Base-by-base conservation (phyloP, 1,140 invertebrate species). In the Metopolophium dirhodum region DNA sequence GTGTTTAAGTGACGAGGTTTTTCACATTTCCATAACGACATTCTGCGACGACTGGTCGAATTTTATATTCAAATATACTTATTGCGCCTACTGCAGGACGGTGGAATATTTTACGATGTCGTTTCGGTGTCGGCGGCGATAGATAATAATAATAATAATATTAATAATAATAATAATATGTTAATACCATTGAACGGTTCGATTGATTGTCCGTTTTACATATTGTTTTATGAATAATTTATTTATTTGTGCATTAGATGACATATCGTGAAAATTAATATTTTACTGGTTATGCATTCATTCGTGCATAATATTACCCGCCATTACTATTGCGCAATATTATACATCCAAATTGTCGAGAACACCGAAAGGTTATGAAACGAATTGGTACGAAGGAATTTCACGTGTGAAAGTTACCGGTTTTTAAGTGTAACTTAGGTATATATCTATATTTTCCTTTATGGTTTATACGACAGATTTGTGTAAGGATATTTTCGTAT, bases 231-330 rank as follows among this genome's bases (percentile, higher is more conserved):
- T 68, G 61, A 11, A 68, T 68, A 4, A 41, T 41, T 41, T 47
- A 47, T 77, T 35, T 77, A 77, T 77, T 77, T 77, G 61, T 77
- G 61, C 61, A 77, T 77, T 77, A 77, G 61, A 77, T 77, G 61
- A n/a, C 61, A 77, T 35, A n/a, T 77, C n/a, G n/a, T 77, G 61
- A 77, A 77, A 77, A 77, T 77, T 77, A 77, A 77, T 77, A 77
- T 77, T 77, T 77, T 77, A 77, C 61, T n/a, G 61, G 61, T 77
- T 77, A n/a, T n/a, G 61, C 14, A 14, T 77, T 77, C 61, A 6
- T 30, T 68, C 30, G 26, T 35, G 61, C 61, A 77, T 77, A 77
- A 77, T 77, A n/a, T 68, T 77, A n/a, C 1, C 0, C 1, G 4
- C 30, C n/a, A 77, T 77, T n/a, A n/a, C n/a, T 30, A n/a, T 77